phyloP scores from a whole-genome alignment of 2,888 invertebrate genomes.

The Caenorhabditis angaria region DNA sequence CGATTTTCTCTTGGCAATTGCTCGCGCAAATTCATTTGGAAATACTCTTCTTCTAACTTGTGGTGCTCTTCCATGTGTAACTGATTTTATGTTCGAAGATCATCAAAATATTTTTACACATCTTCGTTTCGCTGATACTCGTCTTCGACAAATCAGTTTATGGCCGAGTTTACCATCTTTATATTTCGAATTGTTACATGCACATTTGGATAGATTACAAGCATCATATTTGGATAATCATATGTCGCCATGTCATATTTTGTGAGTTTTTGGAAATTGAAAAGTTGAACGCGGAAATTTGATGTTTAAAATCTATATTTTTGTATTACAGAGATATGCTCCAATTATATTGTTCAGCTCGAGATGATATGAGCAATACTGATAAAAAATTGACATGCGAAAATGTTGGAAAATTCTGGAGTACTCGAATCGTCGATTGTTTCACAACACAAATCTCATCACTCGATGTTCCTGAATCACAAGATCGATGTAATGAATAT shows the following conservation, averaged over 20 bases:
- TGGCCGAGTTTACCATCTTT: constrained; percentile 32
- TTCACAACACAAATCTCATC: constrained; percentile 19
- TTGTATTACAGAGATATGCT: not conserved
- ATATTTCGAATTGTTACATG: constrained; percentile 24
- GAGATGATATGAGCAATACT: not conserved
- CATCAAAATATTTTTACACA: constrained; percentile 22
- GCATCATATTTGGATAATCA: not conserved
- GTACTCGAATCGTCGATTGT: not conserved
- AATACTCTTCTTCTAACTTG: constrained; percentile 18
- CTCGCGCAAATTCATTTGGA: constrained; percentile 27
- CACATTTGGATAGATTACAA: not conserved
- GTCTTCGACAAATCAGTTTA: constrained; percentile 16
- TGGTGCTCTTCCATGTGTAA: constrained; percentile 12
- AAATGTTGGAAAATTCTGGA: not conserved
- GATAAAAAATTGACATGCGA: not conserved
- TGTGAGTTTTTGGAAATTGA: constrained; percentile 1
- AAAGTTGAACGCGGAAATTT: not conserved
- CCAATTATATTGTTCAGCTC: not conserved
- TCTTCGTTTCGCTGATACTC: constrained; percentile 28
- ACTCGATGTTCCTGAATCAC: constrained; percentile 14
- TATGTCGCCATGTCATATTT: not conserved
- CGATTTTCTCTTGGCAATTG: constrained; percentile 21
- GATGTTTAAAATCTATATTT: not conserved
- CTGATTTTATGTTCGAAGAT: constrained; percentile 36
- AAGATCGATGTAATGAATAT: constrained; percentile 10